Evolutionary conservation across 2,888 invertebrate genomes (phyloP).

Genomic region (Cataglyphis altisquamis): DNA sequence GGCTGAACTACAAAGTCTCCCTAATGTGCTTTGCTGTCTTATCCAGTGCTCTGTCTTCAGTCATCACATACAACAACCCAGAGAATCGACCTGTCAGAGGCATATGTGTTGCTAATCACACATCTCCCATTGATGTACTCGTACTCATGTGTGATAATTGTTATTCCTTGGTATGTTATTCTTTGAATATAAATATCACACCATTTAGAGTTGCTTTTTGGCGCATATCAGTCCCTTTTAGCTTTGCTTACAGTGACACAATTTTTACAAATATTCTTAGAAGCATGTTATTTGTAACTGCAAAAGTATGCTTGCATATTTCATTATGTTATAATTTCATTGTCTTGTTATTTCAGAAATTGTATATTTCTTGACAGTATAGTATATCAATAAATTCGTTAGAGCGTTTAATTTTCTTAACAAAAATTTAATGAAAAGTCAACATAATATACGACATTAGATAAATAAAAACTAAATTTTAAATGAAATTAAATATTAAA

Average conservation of each 20-base stretch:
- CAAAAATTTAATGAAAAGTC: neutral
- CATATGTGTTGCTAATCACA: slow-evolving; percentile 99
- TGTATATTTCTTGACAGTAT: neutral
- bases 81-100: slow-evolving; percentile 94
- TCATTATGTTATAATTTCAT: neutral
- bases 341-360: neutral
- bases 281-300: slow-evolving; percentile 15
- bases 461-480: neutral
- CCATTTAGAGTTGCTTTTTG: neutral
- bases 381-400: neutral
- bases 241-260: neutral
- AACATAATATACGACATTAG: neutral
- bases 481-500: neutral
- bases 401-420: neutral
- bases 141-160: slow-evolving; percentile 98
- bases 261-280: neutral
- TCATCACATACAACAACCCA: slow-evolving; percentile 94
- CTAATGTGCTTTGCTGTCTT: slow-evolving; percentile 97
- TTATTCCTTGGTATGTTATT: slow-evolving; percentile 96
- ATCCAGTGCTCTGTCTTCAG: slow-evolving; percentile 96
- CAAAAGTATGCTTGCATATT: neutral
- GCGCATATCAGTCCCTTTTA: neutral
- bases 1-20: slow-evolving; percentile 93
- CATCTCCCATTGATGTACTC: slow-evolving; percentile 98
- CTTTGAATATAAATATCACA: neutral